A percentile compares a stretch with the other conserved stretches of the same genome.
Evolutionary conservation across 2,113 vertebrate species (phyloP).

Genomic region (Nipponia nippon): DNA sequence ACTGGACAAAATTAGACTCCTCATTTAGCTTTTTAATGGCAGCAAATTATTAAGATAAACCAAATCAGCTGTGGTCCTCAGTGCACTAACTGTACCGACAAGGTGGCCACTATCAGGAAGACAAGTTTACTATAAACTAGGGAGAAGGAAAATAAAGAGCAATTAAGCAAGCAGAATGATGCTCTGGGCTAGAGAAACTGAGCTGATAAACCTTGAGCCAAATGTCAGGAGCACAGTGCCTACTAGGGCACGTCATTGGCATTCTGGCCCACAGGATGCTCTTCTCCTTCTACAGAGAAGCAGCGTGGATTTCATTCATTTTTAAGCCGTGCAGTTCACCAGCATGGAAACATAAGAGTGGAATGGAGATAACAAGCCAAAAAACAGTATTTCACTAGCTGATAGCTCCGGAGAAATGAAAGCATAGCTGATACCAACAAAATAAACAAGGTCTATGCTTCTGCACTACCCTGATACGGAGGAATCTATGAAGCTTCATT

Average conservation of each 20-base stretch:
- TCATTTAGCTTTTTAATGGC: neutral
- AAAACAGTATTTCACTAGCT: neutral
- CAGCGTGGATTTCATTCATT: neutral
- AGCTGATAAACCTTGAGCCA: neutral
- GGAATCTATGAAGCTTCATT: neutral
- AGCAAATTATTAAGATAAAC: neutral
- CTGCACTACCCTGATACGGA: neutral
- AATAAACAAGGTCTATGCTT: neutral
- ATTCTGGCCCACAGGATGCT: neutral
- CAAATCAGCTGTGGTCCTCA: neutral
- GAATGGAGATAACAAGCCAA: neutral
- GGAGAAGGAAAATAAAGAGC: neutral
- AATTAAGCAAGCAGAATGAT: neutral
- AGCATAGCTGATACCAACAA: neutral
- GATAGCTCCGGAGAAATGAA: neutral
- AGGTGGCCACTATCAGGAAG: neutral
- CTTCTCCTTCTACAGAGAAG: neutral
- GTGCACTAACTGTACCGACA: neutral
- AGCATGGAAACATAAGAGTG: neutral
- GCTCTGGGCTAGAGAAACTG: neutral
- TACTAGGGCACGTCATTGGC: accelerated
- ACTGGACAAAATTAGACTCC: neutral
- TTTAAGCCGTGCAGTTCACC: neutral
- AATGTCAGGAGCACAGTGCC: neutral
- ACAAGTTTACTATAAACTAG: neutral